phyloP scores from a whole-genome alignment of 1,140 invertebrate species.

The Neotoxoptera formosana region DNA sequence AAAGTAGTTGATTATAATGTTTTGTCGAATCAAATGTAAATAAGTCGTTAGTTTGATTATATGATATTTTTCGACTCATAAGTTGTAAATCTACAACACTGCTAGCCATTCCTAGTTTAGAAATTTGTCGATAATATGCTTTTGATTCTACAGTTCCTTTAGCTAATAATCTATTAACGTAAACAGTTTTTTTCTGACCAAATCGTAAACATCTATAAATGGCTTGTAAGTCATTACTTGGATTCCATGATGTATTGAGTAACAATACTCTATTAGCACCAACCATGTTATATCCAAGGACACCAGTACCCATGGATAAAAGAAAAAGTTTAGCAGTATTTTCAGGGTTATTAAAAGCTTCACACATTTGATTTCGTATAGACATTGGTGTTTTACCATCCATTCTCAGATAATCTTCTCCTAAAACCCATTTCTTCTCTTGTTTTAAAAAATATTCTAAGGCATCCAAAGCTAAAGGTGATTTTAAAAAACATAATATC shows the following conservation, averaged over 20 bases:
- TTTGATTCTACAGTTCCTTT: slow-evolving; percentile 59
- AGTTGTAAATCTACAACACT: slow-evolving; percentile 58
- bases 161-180: slow-evolving; percentile 56
- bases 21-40: slow-evolving; percentile 50
- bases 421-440: slow-evolving; percentile 59
- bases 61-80: slow-evolving; percentile 42
- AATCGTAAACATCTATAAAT: slow-evolving; percentile 57
- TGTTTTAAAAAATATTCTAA: slow-evolving; percentile 80
- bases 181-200: slow-evolving; percentile 58
- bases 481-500: slow-evolving; percentile 76
- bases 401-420: slow-evolving; percentile 64
- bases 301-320: slow-evolving; percentile 87
- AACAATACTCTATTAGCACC: slow-evolving; percentile 90
- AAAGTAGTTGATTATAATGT: background rate
- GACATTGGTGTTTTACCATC: slow-evolving; percentile 69
- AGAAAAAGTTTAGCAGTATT: slow-evolving; percentile 76
- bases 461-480: slow-evolving; percentile 72
- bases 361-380: slow-evolving; percentile 65
- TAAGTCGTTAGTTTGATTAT: slow-evolving; percentile 49
- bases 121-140: slow-evolving; percentile 58
- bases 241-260: slow-evolving; percentile 92
- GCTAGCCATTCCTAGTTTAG: slow-evolving; percentile 50
- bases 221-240: slow-evolving; percentile 74
- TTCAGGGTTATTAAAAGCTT: slow-evolving; percentile 68
- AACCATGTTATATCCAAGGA: slow-evolving; percentile 85